Evolutionary conservation across 1,140 invertebrate genomes (phyloP), one percentile per base, ranked within the genome.

Genomic region (Calosoma granatense): DNA sequence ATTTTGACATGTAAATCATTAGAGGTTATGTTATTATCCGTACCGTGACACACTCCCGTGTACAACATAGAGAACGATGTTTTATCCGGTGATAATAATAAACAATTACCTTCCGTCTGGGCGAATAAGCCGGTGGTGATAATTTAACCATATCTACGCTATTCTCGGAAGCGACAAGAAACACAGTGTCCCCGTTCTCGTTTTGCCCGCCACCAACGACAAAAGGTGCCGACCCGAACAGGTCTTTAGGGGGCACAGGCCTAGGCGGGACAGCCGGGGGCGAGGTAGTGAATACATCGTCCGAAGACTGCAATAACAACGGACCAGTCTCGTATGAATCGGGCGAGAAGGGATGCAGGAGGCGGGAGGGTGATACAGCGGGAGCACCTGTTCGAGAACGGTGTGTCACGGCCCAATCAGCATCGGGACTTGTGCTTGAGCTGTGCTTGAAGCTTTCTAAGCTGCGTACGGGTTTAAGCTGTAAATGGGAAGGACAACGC

Each of bases 401-500:
- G n/a, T 36, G n/a, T 4, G 41, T 12, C 3, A 17, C 4, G 41
- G 59, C 41, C 63, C 56, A 56, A 67, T 65, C 52, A 65, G 55
- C 53, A 58, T 70, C 72, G 53, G 74, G 68, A 66, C 73, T 67
- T 60, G 67, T 62, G 62, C 62, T 70, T 65, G 70, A 70, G 70
- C 67, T 70, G 71, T 74, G 64, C 70, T 76, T 74, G 69, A 79
- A 79, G 68, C 76, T 80, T 69, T 80, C 78, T 70, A 80, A 74
- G 69, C 77, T 79, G 64, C 79, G 71, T 51, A 81, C 79, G 65
- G 78, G 77, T 71, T 80, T 79, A 67, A 81, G 70, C 78, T 80
- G 76, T 65, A 78, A 78, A 59, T 61, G 63, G 41, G 17, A 14
- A 30, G n/a, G n/a, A n/a, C 14, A 14, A 30, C 4, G 14, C 26